A percentile compares a stretch with the other conserved stretches of the same genome.
phyloP scores from a whole-genome alignment of 2,797 vertebrate species.

The Lerista edwardsae region DNA sequence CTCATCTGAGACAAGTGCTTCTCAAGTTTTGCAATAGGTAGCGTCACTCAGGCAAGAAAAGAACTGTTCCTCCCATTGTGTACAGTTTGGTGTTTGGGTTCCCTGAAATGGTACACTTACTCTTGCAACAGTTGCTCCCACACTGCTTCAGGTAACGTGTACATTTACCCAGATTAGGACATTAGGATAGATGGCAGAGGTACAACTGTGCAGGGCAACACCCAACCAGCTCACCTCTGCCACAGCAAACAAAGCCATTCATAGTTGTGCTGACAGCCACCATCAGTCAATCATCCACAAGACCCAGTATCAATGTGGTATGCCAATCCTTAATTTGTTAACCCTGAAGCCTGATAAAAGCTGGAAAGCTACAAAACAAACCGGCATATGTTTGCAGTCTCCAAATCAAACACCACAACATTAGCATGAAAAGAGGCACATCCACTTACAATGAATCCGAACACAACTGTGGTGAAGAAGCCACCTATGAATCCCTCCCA shows the following conservation, averaged over 20 bases:
- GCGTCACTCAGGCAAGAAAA: background rate
- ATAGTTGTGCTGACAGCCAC: background rate
- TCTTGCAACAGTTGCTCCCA: background rate
- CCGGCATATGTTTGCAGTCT: background rate
- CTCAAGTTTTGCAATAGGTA: background rate
- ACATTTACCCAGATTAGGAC: background rate
- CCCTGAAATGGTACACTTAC: too few species aligned
- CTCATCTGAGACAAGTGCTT: background rate
- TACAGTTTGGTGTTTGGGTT: background rate
- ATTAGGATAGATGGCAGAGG: background rate
- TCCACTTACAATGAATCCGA: conserved; percentile 93
- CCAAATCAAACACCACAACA: conserved; percentile 12
- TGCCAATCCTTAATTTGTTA: background rate
- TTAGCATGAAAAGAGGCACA: conserved; percentile 40
- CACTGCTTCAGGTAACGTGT: background rate
- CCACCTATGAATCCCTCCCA: conserved; percentile 99
- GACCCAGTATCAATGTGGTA: background rate
- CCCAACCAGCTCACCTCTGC: background rate
- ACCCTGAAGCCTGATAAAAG: background rate
- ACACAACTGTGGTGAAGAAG: conserved; percentile 93
- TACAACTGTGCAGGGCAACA: background rate
- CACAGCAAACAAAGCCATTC: background rate
- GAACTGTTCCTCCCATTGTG: too few species aligned
- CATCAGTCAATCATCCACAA: background rate
- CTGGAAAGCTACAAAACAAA: background rate